Percentiles rank a stretch among this genome's conserved stretches.
Evolutionary conservation across 2,113 vertebrate species (phyloP).

Genomic region (human): DNA sequence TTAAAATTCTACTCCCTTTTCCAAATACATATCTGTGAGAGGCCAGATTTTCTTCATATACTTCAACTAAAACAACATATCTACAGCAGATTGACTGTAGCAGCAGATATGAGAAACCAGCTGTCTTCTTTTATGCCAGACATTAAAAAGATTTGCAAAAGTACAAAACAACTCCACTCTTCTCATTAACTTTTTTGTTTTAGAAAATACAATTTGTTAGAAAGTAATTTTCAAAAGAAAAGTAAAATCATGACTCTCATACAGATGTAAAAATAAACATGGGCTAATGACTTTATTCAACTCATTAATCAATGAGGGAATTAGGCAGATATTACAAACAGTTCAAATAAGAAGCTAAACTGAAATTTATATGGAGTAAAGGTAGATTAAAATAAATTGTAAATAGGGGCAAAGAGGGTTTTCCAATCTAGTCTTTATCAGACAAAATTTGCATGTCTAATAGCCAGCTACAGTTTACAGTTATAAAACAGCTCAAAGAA

Average conservation of each 20-base stretch:
- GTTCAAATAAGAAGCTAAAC: conserved; percentile 28
- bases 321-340: neutral
- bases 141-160: conserved; percentile 53
- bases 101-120: conserved; percentile 36
- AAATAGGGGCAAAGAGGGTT: neutral
- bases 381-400: neutral
- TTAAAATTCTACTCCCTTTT: conserved; percentile 41
- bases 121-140: conserved; percentile 42
- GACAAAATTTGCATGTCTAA: neutral
- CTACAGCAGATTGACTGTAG: conserved; percentile 24
- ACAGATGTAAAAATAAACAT: neutral
- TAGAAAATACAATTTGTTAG: conserved; percentile 22
- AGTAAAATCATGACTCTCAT: neutral
- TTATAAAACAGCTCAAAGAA: neutral
- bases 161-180: neutral
- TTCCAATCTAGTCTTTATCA: neutral
- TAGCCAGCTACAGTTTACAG: neutral
- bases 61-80: conserved; percentile 23
- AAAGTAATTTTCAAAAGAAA: neutral
- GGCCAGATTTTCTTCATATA: conserved; percentile 59
- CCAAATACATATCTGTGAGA: conserved; percentile 12
- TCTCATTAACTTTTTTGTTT: neutral
- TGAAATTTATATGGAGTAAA: neutral
- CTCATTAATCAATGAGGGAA: neutral
- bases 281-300: neutral